Evolutionary conservation across 2,888 invertebrate genomes (phyloP).

Genomic region (Macaria notata): DNA sequence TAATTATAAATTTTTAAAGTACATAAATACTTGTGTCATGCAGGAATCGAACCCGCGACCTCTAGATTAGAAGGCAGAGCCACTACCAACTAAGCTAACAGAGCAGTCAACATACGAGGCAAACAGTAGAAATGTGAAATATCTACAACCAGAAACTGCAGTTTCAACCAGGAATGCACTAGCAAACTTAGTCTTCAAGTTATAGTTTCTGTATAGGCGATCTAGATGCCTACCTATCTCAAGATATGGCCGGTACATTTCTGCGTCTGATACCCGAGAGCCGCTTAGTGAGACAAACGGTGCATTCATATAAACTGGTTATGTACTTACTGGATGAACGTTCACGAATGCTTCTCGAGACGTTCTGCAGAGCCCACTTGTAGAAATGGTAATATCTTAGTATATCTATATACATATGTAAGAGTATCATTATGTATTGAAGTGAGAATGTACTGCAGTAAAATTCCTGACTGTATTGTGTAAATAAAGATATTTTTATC

Average conservation of each 20-base stretch:
- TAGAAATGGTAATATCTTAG: slow-evolving; percentile 1
- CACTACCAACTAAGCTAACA: no score
- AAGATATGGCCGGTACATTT: slow-evolving; percentile 24
- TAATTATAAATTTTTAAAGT: no score
- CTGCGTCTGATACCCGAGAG: slow-evolving; percentile 19
- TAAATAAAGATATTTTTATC: no score
- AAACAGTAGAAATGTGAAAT: no score
- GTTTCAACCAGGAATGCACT: background rate
- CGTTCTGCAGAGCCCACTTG: background rate
- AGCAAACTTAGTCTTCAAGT: background rate
- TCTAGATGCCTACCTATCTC: slow-evolving; percentile 25
- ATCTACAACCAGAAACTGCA: slow-evolving; percentile 4
- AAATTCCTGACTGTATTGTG: no score
- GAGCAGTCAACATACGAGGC: no score
- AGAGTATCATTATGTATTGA: no score
- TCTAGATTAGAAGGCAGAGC: no score
- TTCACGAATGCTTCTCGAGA: slow-evolving; percentile 4
- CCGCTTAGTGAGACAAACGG: slow-evolving; percentile 10
- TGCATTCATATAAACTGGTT: slow-evolving; percentile 27
- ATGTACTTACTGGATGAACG: slow-evolving; percentile 6
- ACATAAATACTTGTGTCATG: no score
- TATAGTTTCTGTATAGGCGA: slow-evolving; percentile 3
- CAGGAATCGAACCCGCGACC: no score
- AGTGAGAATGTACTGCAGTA: no score
- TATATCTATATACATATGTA: background rate